Conservation (phyloP, 2,888 invertebrate genomes). For the Amphimallon solstitiale region DNA sequence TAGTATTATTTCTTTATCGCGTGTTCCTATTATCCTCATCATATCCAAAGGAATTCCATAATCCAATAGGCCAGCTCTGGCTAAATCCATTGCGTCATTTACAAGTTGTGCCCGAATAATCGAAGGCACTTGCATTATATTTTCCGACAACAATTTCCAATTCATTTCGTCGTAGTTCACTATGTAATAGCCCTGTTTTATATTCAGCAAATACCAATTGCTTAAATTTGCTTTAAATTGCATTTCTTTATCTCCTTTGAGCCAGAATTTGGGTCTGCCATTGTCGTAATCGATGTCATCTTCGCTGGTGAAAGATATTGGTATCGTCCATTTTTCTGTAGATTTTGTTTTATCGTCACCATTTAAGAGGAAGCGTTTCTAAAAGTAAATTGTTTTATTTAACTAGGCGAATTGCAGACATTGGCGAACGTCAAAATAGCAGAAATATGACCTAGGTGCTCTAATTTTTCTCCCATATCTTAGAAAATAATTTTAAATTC, state of each 20-base stretch:
- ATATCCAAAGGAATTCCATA: slow-evolving; percentile 69
- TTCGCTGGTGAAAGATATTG: slow-evolving; percentile 63
- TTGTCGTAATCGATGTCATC: slow-evolving; percentile 55
- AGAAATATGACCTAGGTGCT: too few species aligned
- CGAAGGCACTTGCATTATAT: slow-evolving; percentile 68
- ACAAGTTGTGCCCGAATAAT: slow-evolving; percentile 75
- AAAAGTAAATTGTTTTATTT: slow-evolving; percentile 37
- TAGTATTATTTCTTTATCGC: slow-evolving; percentile 62
- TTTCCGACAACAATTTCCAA: slow-evolving; percentile 67
- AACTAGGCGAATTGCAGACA: not conserved
- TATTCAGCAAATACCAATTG: slow-evolving; percentile 73
- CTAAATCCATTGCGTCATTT: slow-evolving; percentile 73
- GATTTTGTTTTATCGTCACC: slow-evolving; percentile 8
- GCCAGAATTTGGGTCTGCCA: slow-evolving; percentile 65
- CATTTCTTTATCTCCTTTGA: slow-evolving; percentile 61
- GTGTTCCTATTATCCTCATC: slow-evolving; percentile 65
- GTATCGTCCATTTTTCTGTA: slow-evolving; percentile 63
- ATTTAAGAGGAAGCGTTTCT: slow-evolving; percentile 57
- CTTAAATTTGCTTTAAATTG: slow-evolving; percentile 51
- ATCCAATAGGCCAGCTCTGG: slow-evolving; percentile 67
- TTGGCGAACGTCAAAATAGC: not conserved
- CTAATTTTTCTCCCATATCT: too few species aligned
- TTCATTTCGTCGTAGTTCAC: slow-evolving; percentile 74
- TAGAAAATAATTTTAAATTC: too few species aligned
- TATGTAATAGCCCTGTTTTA: slow-evolving; percentile 73